Evolutionary conservation across 2,888 invertebrate species (phyloP).

Genomic region (Drosophila stalkeri): DNA sequence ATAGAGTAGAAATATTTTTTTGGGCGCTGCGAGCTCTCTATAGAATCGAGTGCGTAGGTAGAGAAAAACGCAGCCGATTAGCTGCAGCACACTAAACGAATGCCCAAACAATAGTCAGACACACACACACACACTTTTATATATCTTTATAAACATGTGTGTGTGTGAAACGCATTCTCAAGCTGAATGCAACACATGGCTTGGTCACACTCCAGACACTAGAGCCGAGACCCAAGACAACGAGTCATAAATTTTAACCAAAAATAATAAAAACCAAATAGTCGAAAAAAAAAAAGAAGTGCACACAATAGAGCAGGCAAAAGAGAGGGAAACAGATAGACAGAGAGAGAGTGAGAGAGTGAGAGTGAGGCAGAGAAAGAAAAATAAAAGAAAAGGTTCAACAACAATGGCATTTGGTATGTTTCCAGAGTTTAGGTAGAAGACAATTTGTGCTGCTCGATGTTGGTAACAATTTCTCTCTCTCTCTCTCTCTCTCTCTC

Average conservation of each 20-base stretch:
- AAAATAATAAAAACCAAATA: constrained; percentile 79
- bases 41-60: constrained; percentile 52
- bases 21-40: constrained; percentile 27
- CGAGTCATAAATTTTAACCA: constrained; percentile 74
- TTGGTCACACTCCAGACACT: constrained; percentile 61
- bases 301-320: constrained; percentile 35
- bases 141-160: neutral
- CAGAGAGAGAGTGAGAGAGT: constrained; percentile 16
- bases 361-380: constrained; percentile 40
- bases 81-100: constrained; percentile 64
- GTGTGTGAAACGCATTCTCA: constrained; percentile 65
- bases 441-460: constrained; percentile 44
- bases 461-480: constrained; percentile 27
- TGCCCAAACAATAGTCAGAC: constrained; percentile 66
- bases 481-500: neutral
- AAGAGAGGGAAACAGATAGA: neutral
- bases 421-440: constrained; percentile 64
- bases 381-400: constrained; percentile 54
- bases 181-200: constrained; percentile 66
- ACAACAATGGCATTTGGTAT: constrained; percentile 55
- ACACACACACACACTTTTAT: neutral
- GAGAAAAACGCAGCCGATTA: constrained; percentile 43
- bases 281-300: constrained; percentile 65
- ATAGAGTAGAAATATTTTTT: constrained; percentile 54
- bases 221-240: constrained; percentile 36